Evolutionary conservation across 2,888 invertebrate genomes (phyloP), one percentile per base, ranked within the genome.

Genomic region (Agrilus cyanescens): DNA sequence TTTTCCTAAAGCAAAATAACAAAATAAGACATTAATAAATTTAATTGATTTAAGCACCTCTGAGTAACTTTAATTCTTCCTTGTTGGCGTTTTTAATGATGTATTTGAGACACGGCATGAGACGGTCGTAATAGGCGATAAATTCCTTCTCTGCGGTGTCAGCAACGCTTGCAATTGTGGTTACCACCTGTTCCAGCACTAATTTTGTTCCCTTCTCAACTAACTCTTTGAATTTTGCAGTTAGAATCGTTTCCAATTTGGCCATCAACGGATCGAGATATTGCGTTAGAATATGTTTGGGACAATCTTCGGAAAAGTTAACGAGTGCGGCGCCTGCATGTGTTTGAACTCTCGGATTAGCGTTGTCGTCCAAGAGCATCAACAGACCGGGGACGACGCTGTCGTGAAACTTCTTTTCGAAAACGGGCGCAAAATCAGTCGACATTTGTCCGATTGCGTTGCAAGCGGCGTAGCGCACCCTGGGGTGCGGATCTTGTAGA

Each of bases 361-460:
- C 79, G 57, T 86, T 82, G 63, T 97, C 94, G 55, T 91, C 91
- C 39, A 98, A 74, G 32, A 95, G 77, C 69, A 83, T 75, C 32
- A 97, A 69, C 30, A 98, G 72, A 12, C 89, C 91, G 8, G 94
- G 91, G 29, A 99, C 85, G 36, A 98, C 94, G 68, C 85, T 86
- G 53, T 84, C 85, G 62, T 98, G 97, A 71, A 94, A 98, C 67
- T 95, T 95, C 72, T 96, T 97, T 66, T 98, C 94, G 56, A 98
- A 94, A 10, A 78, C 73, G 2, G 96, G 96, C 3, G 94, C 94
- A 69, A 98, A 99, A 70, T 98, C 98, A 0, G 96, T 90, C 0
- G 96, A 88, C 91, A 98, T 93, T 68, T 98, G 97, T 7, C 98
- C 98, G 35, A 99, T 78, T 14, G 97, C 96, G 69, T 98, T 99